Evolutionary conservation across 2,888 invertebrate genomes (phyloP), one percentile per base, ranked within the genome.

Genomic region (Oasisia sp.): DNA sequence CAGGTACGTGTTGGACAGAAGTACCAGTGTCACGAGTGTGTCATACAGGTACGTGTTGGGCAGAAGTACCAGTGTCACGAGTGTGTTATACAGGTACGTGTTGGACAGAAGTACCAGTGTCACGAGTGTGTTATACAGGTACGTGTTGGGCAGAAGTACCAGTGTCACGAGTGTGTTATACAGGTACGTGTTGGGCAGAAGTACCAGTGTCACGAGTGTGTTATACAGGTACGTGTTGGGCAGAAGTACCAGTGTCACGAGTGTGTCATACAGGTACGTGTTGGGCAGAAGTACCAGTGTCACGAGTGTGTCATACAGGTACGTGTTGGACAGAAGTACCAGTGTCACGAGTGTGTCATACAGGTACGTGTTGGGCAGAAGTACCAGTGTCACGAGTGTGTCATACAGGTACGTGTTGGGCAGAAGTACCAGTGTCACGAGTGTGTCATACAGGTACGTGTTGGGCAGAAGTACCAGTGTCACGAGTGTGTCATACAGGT

Each of bases 121-220:
- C 95, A 95, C 93, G 95, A 95, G 91, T 94, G 94, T 32, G 94
- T 95, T 3, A 94, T 96, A 92, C 95, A 96, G 93, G 96, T 95
- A 92, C 93, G 94, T 91, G 91, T 95, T 3, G 95, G 95, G n/a
- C 93, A 93, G 91, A 96, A 96, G 93, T 94, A 94, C n/a, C 93
- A 50, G 50, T 96, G 95, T 93, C 95, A 95, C 93, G 95, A 95
- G 91, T 94, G 94, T 32, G 94, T 95, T 3, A 94, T 96, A 92
- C 95, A 96, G 93, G 96, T 95, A 92, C 93, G 94, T 91, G 91
- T 95, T 3, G 95, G 95, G n/a, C 93, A 93, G 91, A 96, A 96
- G 93, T 94, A 94, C n/a, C 93, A 50, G 50, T 96, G 95, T 93
- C 95, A 95, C 93, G 95, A 95, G 91, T 94, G 94, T 32, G 94